Percentiles rank a stretch among this genome's conserved stretches.
Evolutionary conservation across 2,797 vertebrate species (phyloP).

Genomic region (Chaenodraco wilsoni): DNA sequence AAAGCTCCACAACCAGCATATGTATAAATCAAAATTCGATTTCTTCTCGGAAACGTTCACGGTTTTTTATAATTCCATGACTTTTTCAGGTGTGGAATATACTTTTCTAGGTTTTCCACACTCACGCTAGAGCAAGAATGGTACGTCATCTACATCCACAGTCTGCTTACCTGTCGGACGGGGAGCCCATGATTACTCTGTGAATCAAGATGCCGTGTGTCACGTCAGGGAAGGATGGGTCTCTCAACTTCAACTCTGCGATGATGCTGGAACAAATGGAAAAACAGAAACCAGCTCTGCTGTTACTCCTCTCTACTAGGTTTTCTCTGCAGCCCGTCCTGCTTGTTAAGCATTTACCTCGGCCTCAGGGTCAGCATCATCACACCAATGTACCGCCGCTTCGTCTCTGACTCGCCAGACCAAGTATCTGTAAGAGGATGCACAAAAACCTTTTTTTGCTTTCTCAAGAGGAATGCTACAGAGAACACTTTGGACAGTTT

Average conservation of each 20-base stretch:
- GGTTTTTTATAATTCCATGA: no score
- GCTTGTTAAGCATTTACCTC: constrained; percentile 78
- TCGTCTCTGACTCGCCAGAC: constrained; percentile 80
- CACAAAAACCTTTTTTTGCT: neutral
- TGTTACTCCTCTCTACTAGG: neutral
- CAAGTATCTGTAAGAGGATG: constrained; percentile 81
- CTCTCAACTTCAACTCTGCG: constrained; percentile 89
- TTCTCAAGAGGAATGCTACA: neutral
- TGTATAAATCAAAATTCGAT: no score
- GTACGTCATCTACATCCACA: no score
- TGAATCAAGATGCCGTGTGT: constrained; percentile 93
- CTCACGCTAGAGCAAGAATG: no score
- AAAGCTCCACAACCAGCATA: no score
- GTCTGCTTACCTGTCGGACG: constrained; percentile 87
- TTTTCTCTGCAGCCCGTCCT: neutral
- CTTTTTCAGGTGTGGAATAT: no score
- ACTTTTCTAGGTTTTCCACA: no score
- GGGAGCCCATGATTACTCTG: constrained; percentile 91
- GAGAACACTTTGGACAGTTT: neutral
- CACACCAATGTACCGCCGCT: constrained; percentile 93
- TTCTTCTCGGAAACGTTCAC: no score
- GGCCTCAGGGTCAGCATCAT: constrained; percentile 95
- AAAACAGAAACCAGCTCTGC: neutral
- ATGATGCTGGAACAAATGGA: constrained; percentile 86
- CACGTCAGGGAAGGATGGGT: constrained; percentile 89